A percentile compares a stretch with the other conserved stretches of the same genome.
These are phyloP conservation scores for Frankliniella fusca DNA, from an alignment of 2,888 invertebrate species.

Conservation along the genomic window DNA sequence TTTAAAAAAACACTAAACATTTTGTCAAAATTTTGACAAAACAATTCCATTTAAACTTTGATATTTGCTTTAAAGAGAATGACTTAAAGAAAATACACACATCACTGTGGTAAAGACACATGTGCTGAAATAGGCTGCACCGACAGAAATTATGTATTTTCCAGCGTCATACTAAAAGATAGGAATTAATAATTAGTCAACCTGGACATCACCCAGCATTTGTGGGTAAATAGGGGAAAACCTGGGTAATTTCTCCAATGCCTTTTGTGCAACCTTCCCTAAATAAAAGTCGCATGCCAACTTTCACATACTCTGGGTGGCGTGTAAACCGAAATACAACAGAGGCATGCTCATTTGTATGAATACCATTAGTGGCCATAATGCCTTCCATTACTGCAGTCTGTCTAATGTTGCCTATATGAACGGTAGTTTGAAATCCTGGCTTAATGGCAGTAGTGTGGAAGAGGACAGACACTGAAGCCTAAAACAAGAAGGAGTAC, in stretches of 20 bases:
- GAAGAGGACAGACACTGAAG: slow-evolving; percentile 81
- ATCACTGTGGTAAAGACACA: too few species aligned
- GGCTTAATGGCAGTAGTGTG: slow-evolving; percentile 78
- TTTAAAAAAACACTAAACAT: too few species aligned
- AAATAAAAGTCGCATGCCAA: slow-evolving; percentile 74
- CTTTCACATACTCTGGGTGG: slow-evolving; percentile 82
- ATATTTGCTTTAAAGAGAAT: too few species aligned
- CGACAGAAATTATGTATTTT: background rate
- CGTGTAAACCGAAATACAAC: slow-evolving; percentile 84
- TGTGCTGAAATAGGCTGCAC: too few species aligned
- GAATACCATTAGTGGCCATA: slow-evolving; percentile 60
- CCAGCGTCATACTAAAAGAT: background rate
- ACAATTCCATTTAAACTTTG: too few species aligned
- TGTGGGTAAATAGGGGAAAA: slow-evolving; percentile 54
- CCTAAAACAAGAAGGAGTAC: slow-evolving; percentile 56
- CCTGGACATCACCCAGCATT: background rate
- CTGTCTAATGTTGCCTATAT: slow-evolving; percentile 92
- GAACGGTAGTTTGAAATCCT: slow-evolving; percentile 88
- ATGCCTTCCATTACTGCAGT: slow-evolving; percentile 85
- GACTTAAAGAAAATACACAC: too few species aligned
- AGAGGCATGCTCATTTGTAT: slow-evolving; percentile 80
- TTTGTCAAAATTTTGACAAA: too few species aligned
- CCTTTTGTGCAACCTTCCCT: slow-evolving; percentile 82
- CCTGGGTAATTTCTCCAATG: slow-evolving; percentile 75
- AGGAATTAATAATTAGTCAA: background rate